A percentile compares a stretch with the other conserved stretches of the same genome.
Evolutionary conservation across 1,140 invertebrate genomes (phyloP).

Genomic region (Brachionus koreanus): DNA sequence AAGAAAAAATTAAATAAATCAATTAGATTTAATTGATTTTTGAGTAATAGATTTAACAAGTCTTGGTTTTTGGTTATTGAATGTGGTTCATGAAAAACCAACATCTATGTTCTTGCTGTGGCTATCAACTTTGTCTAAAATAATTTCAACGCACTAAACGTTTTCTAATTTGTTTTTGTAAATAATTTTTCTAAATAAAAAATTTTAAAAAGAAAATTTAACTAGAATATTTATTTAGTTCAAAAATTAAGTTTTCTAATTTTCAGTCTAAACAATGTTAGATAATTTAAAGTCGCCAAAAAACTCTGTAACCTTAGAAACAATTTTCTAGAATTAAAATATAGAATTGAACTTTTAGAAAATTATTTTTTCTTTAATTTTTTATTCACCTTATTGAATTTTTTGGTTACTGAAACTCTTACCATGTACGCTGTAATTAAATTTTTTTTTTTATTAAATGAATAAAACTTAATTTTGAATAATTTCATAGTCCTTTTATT

Average conservation of each 20-base stretch:
- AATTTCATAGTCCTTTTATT: no score
- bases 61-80: neutral
- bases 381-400: neutral
- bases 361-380: neutral
- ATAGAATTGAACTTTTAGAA: neutral
- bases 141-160: neutral
- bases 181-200: neutral
- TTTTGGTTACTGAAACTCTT: neutral
- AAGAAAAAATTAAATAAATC: conserved; percentile 18
- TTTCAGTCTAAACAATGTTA: neutral
- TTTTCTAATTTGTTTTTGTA: neutral
- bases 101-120: neutral
- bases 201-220: no score
- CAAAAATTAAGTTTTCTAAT: neutral
- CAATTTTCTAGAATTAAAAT: neutral
- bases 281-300: neutral
- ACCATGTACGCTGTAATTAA: no score
- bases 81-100: conserved; percentile 42
- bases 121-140: neutral
- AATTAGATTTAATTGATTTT: conserved; percentile 41
- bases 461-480: no score
- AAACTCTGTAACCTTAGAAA: neutral
- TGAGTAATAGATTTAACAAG: neutral
- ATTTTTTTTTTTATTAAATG: no score
- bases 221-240: neutral